Conservation (phyloP, 2,797 vertebrate genomes). For the Myiotriccus ornatus region DNA sequence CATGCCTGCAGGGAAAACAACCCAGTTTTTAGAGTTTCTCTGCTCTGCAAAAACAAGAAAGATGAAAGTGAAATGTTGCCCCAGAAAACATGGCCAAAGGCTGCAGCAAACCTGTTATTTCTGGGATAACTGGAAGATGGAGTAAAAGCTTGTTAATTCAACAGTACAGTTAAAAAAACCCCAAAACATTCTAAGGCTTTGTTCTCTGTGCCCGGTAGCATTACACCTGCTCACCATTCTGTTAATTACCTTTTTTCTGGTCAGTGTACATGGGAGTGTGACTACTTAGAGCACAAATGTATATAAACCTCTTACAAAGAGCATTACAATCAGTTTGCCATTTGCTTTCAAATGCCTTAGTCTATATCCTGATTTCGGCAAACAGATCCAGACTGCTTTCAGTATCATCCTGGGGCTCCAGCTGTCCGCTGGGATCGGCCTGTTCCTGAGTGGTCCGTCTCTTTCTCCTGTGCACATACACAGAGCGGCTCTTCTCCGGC, state of each 20-base stretch:
- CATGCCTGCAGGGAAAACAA: neutral
- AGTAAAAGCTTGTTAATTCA: neutral
- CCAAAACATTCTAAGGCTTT: neutral
- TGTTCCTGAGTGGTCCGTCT: neutral
- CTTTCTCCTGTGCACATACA: constrained; percentile 67
- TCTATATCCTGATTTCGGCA: constrained; percentile 7
- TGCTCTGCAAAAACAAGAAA: neutral
- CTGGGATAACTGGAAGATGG: neutral
- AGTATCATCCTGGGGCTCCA: neutral
- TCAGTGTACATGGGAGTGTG: neutral
- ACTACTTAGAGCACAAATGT: neutral
- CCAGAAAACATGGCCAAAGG: fast-evolving
- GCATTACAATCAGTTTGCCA: neutral
- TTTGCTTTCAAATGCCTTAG: neutral
- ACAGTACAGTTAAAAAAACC: neutral
- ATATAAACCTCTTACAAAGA: constrained; percentile 63
- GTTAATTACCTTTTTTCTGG: neutral
- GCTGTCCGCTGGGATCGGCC: neutral
- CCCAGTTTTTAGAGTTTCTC: neutral
- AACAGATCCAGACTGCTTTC: constrained; percentile 12
- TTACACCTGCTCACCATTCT: neutral
- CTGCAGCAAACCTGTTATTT: neutral
- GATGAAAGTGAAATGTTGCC: neutral
- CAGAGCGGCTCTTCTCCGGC: neutral
- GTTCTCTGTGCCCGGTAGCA: neutral